Evolutionary conservation across 2,888 invertebrate genomes (phyloP).

Genomic region (Rhingia rostrata): DNA sequence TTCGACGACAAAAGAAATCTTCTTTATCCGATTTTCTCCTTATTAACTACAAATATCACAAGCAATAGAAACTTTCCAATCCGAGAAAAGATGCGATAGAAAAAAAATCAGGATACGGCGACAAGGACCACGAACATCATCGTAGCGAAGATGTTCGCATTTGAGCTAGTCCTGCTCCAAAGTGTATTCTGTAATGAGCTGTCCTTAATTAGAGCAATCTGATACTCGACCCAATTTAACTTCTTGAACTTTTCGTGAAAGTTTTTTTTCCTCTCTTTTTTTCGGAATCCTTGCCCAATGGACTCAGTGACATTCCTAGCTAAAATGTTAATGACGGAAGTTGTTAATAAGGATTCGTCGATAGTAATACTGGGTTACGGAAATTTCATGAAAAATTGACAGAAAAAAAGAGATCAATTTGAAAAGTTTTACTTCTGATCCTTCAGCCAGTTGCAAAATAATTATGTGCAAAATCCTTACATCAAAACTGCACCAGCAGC

Average conservation of each 20-base stretch:
- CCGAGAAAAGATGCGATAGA: slow-evolving; percentile 38
- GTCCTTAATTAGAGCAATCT: slow-evolving; percentile 72
- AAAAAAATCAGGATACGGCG: slow-evolving; percentile 7
- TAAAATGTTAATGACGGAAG: slow-evolving; percentile 69
- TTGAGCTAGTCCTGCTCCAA: neutral
- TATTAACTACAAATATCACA: slow-evolving; percentile 62
- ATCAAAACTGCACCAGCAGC: too few species aligned
- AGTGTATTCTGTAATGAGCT: slow-evolving; percentile 66
- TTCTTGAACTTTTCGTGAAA: slow-evolving; percentile 51
- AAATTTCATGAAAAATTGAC: slow-evolving; percentile 12
- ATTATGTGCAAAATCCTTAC: neutral
- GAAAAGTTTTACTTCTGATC: too few species aligned
- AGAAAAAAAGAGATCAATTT: too few species aligned
- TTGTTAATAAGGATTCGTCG: slow-evolving; percentile 61
- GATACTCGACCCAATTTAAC: slow-evolving; percentile 72
- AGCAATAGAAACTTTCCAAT: slow-evolving; percentile 68
- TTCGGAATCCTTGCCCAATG: neutral
- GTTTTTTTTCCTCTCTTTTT: slow-evolving; percentile 17
- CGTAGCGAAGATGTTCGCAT: neutral
- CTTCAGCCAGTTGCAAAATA: neutral
- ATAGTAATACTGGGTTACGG: slow-evolving; percentile 26
- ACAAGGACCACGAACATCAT: neutral
- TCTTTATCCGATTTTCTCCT: slow-evolving; percentile 58
- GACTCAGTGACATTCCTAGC: slow-evolving; percentile 40
- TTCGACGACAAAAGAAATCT: slow-evolving; percentile 37